Conservation (phyloP, 1,140 invertebrate species). For the Callitettix versicolor region DNA sequence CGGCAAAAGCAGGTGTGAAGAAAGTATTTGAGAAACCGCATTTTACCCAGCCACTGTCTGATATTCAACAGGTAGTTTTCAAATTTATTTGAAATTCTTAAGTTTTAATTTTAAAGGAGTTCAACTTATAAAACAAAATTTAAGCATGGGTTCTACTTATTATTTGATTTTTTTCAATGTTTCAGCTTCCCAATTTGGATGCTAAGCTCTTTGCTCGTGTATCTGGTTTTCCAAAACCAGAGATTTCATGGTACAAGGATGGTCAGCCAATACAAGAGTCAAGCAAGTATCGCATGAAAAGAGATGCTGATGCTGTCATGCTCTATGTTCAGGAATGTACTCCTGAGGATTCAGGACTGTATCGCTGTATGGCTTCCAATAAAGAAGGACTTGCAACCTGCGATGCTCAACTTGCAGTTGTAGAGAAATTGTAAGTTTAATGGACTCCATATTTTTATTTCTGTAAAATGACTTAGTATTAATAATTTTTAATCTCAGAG, state of each 20-base stretch:
- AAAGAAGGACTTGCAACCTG: conserved; percentile 68
- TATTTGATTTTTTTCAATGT: conserved; percentile 15
- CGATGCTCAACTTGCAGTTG: conserved; percentile 59
- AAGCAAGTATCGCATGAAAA: conserved; percentile 65
- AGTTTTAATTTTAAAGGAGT: background rate
- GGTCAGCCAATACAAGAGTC: conserved; percentile 51
- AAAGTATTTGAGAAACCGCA: conserved; percentile 69
- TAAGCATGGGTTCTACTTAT: background rate
- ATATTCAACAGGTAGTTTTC: conserved; percentile 66
- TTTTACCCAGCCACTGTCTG: conserved; percentile 73
- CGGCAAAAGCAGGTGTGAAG: conserved; percentile 57
- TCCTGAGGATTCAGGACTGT: conserved; percentile 53
- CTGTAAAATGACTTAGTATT: too few relatives aligned
- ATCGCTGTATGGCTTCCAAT: conserved; percentile 69
- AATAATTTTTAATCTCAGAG: too few relatives aligned
- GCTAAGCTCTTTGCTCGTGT: conserved; percentile 74
- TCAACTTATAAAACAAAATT: conserved; percentile 2
- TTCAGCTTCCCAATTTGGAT: conserved; percentile 55
- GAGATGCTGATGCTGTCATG: conserved; percentile 66
- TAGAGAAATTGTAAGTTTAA: conserved; percentile 63
- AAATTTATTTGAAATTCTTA: conserved; percentile 3
- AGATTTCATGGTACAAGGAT: conserved; percentile 75
- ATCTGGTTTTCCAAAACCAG: conserved; percentile 75
- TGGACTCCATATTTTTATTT: too few relatives aligned
- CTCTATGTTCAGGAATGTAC: conserved; percentile 60